These are phyloP conservation scores for Tetragnatha versicolor DNA, from an alignment of 1,140 invertebrate species.

Conservation along the genomic window DNA sequence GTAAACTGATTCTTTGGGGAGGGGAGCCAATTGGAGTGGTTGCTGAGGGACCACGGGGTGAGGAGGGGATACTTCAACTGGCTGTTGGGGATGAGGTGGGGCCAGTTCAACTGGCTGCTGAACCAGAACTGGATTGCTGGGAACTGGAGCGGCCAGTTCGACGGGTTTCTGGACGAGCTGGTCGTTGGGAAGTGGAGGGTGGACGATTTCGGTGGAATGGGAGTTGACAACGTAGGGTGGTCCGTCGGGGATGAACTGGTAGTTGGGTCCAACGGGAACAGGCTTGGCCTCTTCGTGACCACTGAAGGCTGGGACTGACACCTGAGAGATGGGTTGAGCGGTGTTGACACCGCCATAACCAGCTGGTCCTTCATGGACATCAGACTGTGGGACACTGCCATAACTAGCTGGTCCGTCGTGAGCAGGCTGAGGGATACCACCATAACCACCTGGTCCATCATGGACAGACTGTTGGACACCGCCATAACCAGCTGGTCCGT, in stretches of 20 bases:
- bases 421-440: too few species aligned
- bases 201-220: conserved; percentile 23
- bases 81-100: background rate
- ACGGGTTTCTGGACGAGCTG: too few species aligned
- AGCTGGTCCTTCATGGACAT: too few species aligned
- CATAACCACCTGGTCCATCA: too few species aligned
- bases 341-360: too few species aligned
- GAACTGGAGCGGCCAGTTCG: background rate
- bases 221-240: conserved; percentile 8
- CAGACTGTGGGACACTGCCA: too few species aligned
- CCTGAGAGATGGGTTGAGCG: too few species aligned
- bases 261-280: background rate
- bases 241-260: background rate
- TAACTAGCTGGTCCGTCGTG: too few species aligned
- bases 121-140: background rate
- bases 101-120: background rate
- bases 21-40: too few species aligned
- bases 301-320: background rate
- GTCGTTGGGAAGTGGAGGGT: conserved; percentile 5
- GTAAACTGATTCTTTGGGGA: too few species aligned
- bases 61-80: background rate
- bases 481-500: too few species aligned
- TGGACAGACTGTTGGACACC: too few species aligned
- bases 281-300: background rate
- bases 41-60: background rate